Conservation (phyloP, 2,797 vertebrate species). For the Ctenopoma multispine region DNA sequence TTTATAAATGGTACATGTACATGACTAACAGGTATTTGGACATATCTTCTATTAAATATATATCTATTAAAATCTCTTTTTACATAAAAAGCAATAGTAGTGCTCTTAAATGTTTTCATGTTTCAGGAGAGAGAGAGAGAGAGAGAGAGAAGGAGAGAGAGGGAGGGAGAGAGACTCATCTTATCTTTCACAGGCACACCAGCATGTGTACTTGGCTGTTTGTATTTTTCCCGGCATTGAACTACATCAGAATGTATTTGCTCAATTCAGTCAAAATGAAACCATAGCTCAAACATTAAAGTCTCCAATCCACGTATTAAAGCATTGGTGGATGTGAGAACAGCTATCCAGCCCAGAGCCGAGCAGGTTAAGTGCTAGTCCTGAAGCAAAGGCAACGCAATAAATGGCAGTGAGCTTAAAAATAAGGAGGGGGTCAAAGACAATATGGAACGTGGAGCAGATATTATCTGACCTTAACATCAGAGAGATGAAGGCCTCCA, state of each 20-base stretch:
- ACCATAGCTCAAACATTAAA: constrained; percentile 66
- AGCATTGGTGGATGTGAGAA: constrained; percentile 25
- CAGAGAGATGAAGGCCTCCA: constrained; percentile 55
- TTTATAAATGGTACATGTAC: too few relatives aligned
- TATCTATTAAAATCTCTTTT: too few relatives aligned
- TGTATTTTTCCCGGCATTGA: neutral
- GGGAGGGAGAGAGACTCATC: too few relatives aligned
- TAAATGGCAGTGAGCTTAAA: constrained; percentile 52
- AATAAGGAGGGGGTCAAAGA: constrained; percentile 39
- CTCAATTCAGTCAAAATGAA: constrained; percentile 60
- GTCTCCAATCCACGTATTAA: constrained; percentile 45
- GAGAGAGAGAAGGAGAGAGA: too few relatives aligned
- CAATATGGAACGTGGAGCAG: constrained; percentile 57
- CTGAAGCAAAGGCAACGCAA: constrained; percentile 30
- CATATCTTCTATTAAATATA: too few relatives aligned
- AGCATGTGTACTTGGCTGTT: neutral
- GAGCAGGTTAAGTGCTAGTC: constrained; percentile 63
- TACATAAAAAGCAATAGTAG: too few relatives aligned
- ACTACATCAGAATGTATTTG: constrained; percentile 62
- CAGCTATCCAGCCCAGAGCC: constrained; percentile 49
- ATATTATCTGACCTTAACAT: constrained; percentile 61
- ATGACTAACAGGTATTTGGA: too few relatives aligned
- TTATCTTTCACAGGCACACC: neutral
- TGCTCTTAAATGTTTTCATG: too few relatives aligned
- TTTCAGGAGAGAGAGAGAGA: too few relatives aligned